Evolutionary conservation across 2,888 invertebrate species (phyloP).

Genomic region (Lasioglossum oenotherae): DNA sequence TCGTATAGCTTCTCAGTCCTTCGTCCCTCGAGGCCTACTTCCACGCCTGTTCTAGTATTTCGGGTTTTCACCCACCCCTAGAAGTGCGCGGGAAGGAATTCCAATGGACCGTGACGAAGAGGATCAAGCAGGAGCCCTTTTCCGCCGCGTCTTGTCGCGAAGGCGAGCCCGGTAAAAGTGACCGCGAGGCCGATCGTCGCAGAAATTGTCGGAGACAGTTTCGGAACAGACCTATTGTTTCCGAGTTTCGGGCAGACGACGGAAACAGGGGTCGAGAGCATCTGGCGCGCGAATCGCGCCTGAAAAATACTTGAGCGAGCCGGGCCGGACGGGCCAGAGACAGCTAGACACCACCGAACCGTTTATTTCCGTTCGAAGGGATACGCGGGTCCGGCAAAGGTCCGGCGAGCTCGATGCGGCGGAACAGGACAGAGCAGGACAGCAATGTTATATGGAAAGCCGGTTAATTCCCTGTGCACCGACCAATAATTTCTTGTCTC

Average conservation of each 20-base stretch:
- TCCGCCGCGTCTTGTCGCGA: not conserved
- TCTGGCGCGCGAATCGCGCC: constrained; percentile 2
- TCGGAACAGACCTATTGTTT: not conserved
- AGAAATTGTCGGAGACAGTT: constrained; percentile 8
- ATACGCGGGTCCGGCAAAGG: not conserved
- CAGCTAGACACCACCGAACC: not conserved
- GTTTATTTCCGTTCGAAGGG: constrained; percentile 1
- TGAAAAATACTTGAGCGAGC: not conserved
- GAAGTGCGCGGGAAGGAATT: not conserved
- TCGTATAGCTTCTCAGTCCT: no score
- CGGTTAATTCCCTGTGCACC: constrained; percentile 9
- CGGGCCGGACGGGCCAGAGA: not conserved
- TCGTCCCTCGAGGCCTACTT: no score
- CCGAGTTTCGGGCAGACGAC: not conserved
- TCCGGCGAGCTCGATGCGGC: not conserved
- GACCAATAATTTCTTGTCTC: constrained; percentile 18
- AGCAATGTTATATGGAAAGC: not conserved
- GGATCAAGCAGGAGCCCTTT: not conserved
- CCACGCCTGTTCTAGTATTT: no score
- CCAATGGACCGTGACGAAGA: not conserved
- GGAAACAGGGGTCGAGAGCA: not conserved
- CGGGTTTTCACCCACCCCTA: no score
- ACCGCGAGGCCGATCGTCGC: not conserved
- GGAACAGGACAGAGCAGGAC: not conserved
- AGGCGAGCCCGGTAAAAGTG: not conserved